Evolutionary conservation across 2,888 invertebrate species (phyloP).

Genomic region (Aleiodes testaceus): DNA sequence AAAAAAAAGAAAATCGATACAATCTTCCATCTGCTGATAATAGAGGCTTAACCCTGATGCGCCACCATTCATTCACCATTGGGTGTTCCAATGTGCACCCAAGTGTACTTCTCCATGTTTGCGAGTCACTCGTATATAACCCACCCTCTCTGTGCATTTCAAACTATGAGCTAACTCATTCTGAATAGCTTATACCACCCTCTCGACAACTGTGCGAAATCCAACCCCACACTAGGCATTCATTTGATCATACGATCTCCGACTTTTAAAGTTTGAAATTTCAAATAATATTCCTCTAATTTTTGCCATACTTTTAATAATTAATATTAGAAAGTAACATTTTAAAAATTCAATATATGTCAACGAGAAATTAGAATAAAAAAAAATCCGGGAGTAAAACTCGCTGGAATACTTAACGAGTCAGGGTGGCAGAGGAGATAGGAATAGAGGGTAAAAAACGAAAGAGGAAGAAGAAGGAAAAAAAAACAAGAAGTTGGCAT

Average conservation of each 20-base stretch:
- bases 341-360: slow-evolving; percentile 14
- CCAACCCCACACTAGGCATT: slow-evolving; percentile 10
- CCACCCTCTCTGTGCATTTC: neutral
- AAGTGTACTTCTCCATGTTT: slow-evolving; percentile 16
- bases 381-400: slow-evolving; percentile 45
- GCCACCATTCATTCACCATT: slow-evolving; percentile 60
- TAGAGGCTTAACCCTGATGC: slow-evolving; percentile 66
- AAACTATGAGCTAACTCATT: slow-evolving; percentile 32
- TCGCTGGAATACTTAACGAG: slow-evolving; percentile 53
- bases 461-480: slow-evolving; percentile 48
- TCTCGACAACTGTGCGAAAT: slow-evolving; percentile 29
- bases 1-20: slow-evolving; percentile 64
- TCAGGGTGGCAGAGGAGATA: slow-evolving; percentile 44
- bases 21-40: slow-evolving; percentile 72
- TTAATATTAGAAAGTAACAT: neutral
- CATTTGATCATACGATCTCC: slow-evolving; percentile 18
- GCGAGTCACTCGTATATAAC: slow-evolving; percentile 18
- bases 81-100: slow-evolving; percentile 34
- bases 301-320: no score
- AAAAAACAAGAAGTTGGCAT: slow-evolving; percentile 51
- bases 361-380: slow-evolving; percentile 36
- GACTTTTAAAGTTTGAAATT: neutral
- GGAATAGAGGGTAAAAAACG: slow-evolving; percentile 48
- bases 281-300: no score
- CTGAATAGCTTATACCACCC: slow-evolving; percentile 31